Conservation (phyloP, 64 coral and sea anemone genomes). For the Porites australiensis region DNA sequence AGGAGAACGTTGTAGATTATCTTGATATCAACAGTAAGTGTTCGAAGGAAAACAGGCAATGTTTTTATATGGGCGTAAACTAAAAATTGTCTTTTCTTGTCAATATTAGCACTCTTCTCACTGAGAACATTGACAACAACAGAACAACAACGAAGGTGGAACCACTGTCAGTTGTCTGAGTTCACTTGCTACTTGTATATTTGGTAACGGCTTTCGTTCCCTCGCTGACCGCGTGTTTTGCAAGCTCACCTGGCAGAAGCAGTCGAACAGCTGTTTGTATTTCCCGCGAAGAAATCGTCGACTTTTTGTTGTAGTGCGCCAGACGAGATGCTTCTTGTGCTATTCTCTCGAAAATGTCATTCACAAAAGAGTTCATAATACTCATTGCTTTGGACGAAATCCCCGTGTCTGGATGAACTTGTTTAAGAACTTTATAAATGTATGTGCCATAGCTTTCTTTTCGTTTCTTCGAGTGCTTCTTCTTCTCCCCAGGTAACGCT, state of each 20-base stretch:
- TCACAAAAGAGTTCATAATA: slow-evolving; percentile 79
- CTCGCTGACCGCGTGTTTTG: slow-evolving; percentile 73
- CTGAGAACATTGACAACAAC: not conserved
- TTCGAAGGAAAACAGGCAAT: too few relatives aligned
- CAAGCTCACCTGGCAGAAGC: slow-evolving; percentile 65
- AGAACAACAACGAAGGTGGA: not conserved
- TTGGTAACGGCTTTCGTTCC: slow-evolving; percentile 74
- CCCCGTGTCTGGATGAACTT: slow-evolving; percentile 73
- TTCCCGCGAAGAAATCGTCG: slow-evolving; percentile 64
- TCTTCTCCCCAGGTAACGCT: slow-evolving; percentile 52
- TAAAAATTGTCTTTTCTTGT: too few relatives aligned
- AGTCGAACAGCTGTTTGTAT: slow-evolving; percentile 74
- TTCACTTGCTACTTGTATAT: slow-evolving; percentile 71
- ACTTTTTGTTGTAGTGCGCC: slow-evolving; percentile 71
- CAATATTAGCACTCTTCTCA: not conserved
- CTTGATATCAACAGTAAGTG: too few relatives aligned
- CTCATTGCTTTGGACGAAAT: slow-evolving; percentile 74
- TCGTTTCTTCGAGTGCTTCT: slow-evolving; percentile 16
- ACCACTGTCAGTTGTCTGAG: not conserved
- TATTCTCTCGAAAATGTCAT: slow-evolving; percentile 73
- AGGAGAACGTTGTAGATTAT: too few relatives aligned
- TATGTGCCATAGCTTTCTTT: slow-evolving; percentile 66
- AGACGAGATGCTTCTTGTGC: slow-evolving; percentile 45
- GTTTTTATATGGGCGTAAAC: too few relatives aligned
- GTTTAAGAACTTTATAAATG: slow-evolving; percentile 73